Percentiles rank a stretch among this genome's conserved stretches.
Evolutionary conservation across 2,113 vertebrate species (phyloP).

Genomic region (Cyanistes caeruleus): DNA sequence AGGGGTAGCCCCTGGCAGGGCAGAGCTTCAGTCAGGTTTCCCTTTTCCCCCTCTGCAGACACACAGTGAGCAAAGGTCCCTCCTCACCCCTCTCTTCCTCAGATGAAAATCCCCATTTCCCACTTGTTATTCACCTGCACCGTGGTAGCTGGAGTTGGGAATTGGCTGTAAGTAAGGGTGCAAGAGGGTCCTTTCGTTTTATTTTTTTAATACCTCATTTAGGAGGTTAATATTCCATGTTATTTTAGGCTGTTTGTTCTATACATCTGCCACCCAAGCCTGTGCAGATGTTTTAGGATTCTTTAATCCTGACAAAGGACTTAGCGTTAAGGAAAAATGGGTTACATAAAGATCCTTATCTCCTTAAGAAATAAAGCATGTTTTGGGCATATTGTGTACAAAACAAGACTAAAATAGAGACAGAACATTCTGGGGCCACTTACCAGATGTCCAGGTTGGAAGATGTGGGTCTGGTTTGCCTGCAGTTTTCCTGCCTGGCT

Average conservation of each 20-base stretch:
- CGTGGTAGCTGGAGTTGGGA: accelerated
- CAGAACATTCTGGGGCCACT: constrained; percentile 56
- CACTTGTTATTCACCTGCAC: neutral
- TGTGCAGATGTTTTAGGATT: constrained; percentile 75
- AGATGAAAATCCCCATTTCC: neutral
- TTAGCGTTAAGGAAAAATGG: constrained; percentile 65
- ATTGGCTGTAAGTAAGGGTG: neutral
- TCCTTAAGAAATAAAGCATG: constrained; percentile 46
- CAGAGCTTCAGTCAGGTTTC: neutral
- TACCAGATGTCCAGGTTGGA: constrained; percentile 32
- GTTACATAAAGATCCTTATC: constrained; percentile 67
- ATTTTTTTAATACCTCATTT: constrained; percentile 33
- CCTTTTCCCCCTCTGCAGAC: neutral
- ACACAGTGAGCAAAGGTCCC: neutral
- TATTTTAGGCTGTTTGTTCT: constrained; percentile 51
- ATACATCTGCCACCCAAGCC: constrained; percentile 40
- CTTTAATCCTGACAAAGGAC: constrained; percentile 76
- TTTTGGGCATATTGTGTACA: constrained; percentile 58
- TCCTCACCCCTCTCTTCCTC: neutral
- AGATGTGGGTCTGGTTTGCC: neutral
- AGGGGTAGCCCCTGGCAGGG: neutral
- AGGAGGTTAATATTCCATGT: constrained; percentile 58
- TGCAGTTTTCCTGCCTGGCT: neutral
- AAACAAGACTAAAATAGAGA: constrained; percentile 69
- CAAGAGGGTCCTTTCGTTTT: neutral